These are phyloP conservation scores for Archips xylosteana DNA, from an alignment of 2,888 invertebrate species.

Conservation along the genomic window DNA sequence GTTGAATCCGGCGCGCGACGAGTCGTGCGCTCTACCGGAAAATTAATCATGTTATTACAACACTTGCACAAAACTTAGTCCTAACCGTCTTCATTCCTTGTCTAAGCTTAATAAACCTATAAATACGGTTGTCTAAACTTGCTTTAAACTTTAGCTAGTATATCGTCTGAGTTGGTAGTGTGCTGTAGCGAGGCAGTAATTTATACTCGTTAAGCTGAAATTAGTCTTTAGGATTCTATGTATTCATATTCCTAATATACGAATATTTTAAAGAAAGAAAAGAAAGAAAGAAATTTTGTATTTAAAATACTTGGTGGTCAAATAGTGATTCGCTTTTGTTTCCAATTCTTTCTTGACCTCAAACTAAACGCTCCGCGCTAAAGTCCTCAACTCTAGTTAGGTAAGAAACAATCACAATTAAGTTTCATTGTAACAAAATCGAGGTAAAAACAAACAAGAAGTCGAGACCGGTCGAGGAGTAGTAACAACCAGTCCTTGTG, in stretches of 20 bases:
- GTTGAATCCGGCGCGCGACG: slow-evolving; percentile 96
- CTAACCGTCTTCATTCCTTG: slow-evolving; percentile 19
- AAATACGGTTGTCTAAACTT: slow-evolving; percentile 39
- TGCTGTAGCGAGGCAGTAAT: slow-evolving; percentile 19
- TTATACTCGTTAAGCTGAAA: slow-evolving; percentile 28
- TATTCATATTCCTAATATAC: slow-evolving; percentile 1
- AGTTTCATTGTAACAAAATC: slow-evolving; percentile 32
- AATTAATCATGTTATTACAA: slow-evolving; percentile 59
- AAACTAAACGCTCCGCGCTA: slow-evolving; percentile 4
- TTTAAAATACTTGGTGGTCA: not conserved
- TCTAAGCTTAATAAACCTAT: slow-evolving; percentile 38
- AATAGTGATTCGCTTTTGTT: not conserved
- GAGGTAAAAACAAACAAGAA: slow-evolving; percentile 38
- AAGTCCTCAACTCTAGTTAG: not conserved
- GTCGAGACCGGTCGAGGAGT: not conserved
- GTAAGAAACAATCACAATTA: slow-evolving; percentile 24
- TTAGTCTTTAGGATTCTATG: not conserved
- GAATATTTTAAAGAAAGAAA: too few relatives aligned
- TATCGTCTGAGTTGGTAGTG: slow-evolving; percentile 15
- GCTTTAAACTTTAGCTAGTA: slow-evolving; percentile 25
- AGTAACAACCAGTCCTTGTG: slow-evolving; percentile 12
- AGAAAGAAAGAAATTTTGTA: too few relatives aligned
- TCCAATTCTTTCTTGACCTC: slow-evolving; percentile 7
- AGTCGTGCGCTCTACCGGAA: slow-evolving; percentile 90
- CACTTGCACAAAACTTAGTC: slow-evolving; percentile 27